A percentile compares a stretch with the other conserved stretches of the same genome.
These are phyloP conservation scores for Zaprionus gabonicus DNA, from an alignment of 1,140 invertebrate genomes.

Conservation along the genomic window DNA sequence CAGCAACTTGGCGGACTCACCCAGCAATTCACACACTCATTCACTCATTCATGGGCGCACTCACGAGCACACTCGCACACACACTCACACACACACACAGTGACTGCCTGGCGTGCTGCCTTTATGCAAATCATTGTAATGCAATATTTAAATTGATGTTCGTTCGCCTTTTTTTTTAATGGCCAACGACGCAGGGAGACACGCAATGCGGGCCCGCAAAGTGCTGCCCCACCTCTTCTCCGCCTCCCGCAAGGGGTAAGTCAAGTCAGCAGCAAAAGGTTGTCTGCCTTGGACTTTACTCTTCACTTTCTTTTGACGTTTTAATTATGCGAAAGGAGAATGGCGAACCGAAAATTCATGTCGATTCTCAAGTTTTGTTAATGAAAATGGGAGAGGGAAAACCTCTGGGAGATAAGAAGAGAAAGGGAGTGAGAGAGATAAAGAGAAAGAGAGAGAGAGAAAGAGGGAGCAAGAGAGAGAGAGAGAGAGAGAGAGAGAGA, in stretches of 20 bases:
- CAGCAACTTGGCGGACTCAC: conserved; percentile 21
- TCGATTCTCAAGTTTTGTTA: conserved; percentile 14
- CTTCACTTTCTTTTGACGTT: conserved; percentile 13
- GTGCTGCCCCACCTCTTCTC: neutral
- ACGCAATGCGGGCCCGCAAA: conserved; percentile 54
- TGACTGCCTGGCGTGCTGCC: conserved; percentile 33
- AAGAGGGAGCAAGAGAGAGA: neutral
- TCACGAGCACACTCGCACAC: conserved; percentile 13
- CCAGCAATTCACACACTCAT: conserved; percentile 37
- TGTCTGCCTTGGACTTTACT: neutral
- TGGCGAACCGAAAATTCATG: conserved; percentile 16
- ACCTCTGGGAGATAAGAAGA: neutral
- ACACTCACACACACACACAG: conserved; percentile 1
- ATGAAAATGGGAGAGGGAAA: neutral
- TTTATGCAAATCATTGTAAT: conserved; percentile 82
- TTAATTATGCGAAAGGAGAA: conserved; percentile 27
- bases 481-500: too few relatives aligned
- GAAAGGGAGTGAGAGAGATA: neutral
- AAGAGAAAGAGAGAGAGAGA: neutral
- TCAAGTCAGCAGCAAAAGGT: conserved; percentile 6
- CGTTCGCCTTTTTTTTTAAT: conserved; percentile 68
- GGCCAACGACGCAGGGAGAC: conserved; percentile 48
- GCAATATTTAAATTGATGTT: conserved; percentile 82
- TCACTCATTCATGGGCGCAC: conserved; percentile 10
- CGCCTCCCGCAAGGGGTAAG: conserved; percentile 10